These are phyloP conservation scores for Rhea pennata DNA, from an alignment of 2,113 vertebrate genomes.

Conservation along the genomic window DNA sequence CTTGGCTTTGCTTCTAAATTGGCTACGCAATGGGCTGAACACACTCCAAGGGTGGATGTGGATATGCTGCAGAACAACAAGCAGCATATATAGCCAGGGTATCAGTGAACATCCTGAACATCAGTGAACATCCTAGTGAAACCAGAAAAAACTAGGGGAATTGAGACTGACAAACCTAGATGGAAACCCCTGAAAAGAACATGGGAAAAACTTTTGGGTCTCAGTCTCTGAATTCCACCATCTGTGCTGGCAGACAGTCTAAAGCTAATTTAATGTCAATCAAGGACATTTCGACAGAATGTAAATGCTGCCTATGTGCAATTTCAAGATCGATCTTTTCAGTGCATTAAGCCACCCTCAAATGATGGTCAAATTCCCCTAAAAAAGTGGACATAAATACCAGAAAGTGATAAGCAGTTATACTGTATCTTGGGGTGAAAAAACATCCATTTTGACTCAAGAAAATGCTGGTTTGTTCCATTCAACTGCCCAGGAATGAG, in stretches of 20 bases:
- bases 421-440: background rate
- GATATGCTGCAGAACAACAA: background rate
- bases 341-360: background rate
- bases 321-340: background rate
- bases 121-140: background rate
- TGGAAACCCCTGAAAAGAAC: conserved; percentile 5
- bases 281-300: background rate
- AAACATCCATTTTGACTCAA: background rate
- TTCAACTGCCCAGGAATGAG: background rate
- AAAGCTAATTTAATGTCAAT: background rate
- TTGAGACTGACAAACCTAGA: background rate
- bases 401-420: background rate
- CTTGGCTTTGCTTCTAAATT: conserved; percentile 48
- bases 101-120: background rate
- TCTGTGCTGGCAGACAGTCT: background rate
- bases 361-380: background rate
- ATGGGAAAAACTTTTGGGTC: background rate
- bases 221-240: background rate
- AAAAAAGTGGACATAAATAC: background rate
- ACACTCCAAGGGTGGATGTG: conserved; percentile 43
- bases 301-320: background rate
- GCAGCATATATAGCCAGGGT: background rate
- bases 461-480: background rate
- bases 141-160: conserved; percentile 38
- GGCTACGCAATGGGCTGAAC: conserved; percentile 33